Conservation (phyloP, 2,797 vertebrate genomes). For the Periparus ater region DNA sequence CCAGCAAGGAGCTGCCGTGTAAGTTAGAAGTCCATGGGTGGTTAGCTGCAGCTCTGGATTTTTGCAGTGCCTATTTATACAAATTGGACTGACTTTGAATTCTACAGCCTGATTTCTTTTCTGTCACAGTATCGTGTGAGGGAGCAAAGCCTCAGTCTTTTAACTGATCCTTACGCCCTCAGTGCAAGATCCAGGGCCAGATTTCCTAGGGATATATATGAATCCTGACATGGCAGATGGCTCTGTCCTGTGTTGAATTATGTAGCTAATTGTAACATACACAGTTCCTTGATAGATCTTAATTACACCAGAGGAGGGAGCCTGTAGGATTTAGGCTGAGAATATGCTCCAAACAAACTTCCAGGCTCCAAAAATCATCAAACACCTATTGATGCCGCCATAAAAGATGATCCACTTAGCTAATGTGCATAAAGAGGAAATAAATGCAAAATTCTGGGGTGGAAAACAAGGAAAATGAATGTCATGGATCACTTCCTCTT, state of each 20-base stretch:
- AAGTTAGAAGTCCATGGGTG: background rate
- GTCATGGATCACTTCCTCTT: background rate
- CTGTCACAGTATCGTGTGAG: background rate
- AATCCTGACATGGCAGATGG: constrained; percentile 30
- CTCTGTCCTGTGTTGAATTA: constrained; percentile 31
- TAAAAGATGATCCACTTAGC: background rate
- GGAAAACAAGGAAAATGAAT: background rate
- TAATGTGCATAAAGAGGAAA: background rate
- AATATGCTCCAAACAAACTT: background rate
- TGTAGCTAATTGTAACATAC: background rate
- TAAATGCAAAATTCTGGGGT: background rate
- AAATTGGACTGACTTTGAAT: background rate
- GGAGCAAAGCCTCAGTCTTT: background rate
- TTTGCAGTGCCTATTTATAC: constrained; percentile 2
- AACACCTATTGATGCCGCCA: background rate
- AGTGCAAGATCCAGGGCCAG: background rate
- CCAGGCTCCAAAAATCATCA: background rate
- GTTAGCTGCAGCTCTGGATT: constrained; percentile 1
- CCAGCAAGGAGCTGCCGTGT: background rate
- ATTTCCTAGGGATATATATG: background rate
- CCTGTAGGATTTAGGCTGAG: constrained; percentile 8
- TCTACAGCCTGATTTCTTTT: constrained; percentile 11
- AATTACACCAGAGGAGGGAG: constrained; percentile 57
- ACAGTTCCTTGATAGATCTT: background rate
- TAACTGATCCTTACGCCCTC: background rate